A percentile compares a stretch with the other conserved stretches of the same genome.
Conservation (phyloP, 1,140 invertebrate species). For the Drosophila ogumai region DNA sequence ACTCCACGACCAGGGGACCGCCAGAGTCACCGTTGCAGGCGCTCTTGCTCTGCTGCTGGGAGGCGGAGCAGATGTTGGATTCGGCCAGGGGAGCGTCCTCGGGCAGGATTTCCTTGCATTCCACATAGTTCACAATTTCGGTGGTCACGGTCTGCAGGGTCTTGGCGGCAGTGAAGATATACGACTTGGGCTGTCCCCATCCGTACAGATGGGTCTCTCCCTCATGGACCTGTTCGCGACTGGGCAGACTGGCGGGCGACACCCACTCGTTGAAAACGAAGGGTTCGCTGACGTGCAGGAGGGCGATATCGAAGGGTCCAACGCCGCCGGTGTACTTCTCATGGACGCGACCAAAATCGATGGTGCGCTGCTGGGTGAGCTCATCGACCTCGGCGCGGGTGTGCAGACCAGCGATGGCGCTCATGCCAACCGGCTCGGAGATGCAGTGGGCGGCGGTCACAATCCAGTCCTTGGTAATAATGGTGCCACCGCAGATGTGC, state of each 20-base stretch:
- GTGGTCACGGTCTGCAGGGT: slow-evolving; percentile 84
- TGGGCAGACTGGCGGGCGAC: slow-evolving; percentile 85
- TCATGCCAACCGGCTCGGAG: slow-evolving; percentile 47
- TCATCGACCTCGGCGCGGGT: slow-evolving; percentile 73
- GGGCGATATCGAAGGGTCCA: slow-evolving; percentile 88
- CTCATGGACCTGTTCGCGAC: slow-evolving; percentile 74
- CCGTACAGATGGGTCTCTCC: slow-evolving; percentile 85
- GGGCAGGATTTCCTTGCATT: slow-evolving; percentile 56
- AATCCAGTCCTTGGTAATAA: slow-evolving; percentile 71
- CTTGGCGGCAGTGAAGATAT: slow-evolving; percentile 54
- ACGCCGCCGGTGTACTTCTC: slow-evolving; percentile 86
- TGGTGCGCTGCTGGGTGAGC: slow-evolving; percentile 84
- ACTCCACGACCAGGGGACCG: slow-evolving; percentile 87
- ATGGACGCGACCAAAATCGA: slow-evolving; percentile 85
- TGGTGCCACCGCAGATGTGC: slow-evolving; percentile 77
- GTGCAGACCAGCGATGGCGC: slow-evolving; percentile 77
- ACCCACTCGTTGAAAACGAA: slow-evolving; percentile 86
- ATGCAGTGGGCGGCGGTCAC: slow-evolving; percentile 81
- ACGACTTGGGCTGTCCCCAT: slow-evolving; percentile 85
- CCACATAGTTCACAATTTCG: slow-evolving; percentile 74
- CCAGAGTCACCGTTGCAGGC: slow-evolving; percentile 90
- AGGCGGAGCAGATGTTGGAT: slow-evolving; percentile 88
- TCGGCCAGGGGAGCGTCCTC: slow-evolving; percentile 67
- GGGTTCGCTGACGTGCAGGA: slow-evolving; percentile 86
- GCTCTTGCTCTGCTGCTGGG: slow-evolving; percentile 86